Conservation (phyloP, 2,888 invertebrate genomes). For the Pasiphila rectangulata region DNA sequence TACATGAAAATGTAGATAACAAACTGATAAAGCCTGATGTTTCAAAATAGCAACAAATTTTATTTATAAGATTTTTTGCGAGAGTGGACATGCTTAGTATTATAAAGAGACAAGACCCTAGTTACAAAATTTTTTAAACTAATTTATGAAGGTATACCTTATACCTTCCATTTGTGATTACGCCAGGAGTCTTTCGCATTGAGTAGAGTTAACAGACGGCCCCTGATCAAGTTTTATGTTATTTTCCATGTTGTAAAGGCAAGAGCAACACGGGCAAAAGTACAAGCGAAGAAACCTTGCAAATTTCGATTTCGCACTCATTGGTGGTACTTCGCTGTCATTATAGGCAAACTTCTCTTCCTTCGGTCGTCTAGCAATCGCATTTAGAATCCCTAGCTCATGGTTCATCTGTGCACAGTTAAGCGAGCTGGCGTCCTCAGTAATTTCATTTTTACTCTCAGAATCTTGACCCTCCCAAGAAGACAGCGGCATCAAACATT, state of each 20-base stretch:
- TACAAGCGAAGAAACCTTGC: constrained; percentile 67
- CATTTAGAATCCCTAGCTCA: constrained; percentile 28
- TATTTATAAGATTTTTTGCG: not conserved
- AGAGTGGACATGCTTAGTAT: no score
- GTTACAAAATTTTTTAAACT: no score
- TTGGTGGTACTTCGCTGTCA: constrained; percentile 44
- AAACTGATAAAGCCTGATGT: not conserved
- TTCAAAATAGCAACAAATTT: constrained; percentile 9
- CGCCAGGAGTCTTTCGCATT: constrained; percentile 20
- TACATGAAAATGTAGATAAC: no score
- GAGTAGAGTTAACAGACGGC: constrained; percentile 23
- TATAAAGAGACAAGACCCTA: no score
- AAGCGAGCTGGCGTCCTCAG: constrained; percentile 29
- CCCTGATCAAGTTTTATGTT: constrained; percentile 43
- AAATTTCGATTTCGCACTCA: constrained; percentile 56
- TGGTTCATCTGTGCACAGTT: constrained; percentile 19
- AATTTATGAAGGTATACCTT: no score
- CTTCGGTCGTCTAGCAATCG: constrained; percentile 35
- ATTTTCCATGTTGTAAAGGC: constrained; percentile 66
- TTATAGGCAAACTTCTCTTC: constrained; percentile 36
- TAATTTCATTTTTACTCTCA: constrained; percentile 36
- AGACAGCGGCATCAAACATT: constrained; percentile 78
- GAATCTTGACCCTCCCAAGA: constrained; percentile 73
- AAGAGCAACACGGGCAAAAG: constrained; percentile 72
- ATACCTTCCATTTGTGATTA: no score